Conservation (phyloP, 2,888 invertebrate genomes). For the Azorinus chamasolen region DNA sequence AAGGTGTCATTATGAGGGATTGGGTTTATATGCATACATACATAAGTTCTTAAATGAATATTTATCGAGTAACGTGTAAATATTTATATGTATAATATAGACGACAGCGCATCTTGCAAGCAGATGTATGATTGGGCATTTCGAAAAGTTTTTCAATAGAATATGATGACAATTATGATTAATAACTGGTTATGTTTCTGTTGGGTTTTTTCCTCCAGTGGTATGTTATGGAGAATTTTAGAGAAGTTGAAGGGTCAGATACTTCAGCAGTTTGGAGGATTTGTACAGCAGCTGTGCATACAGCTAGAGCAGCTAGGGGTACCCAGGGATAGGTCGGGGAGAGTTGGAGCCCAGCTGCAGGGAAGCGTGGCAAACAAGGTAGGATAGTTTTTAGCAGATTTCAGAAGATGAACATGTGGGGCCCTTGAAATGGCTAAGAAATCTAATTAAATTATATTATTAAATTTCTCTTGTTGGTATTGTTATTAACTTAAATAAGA, state of each 20-base stretch:
- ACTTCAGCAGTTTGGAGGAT: constrained; percentile 38
- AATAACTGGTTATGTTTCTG: no score
- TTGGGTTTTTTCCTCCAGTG: constrained; percentile 55
- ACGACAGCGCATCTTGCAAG: no score
- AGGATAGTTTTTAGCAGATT: neutral
- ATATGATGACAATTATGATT: no score
- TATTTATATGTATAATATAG: no score
- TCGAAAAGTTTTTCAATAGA: no score
- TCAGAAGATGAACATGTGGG: neutral
- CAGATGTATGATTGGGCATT: no score
- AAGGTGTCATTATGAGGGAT: no score
- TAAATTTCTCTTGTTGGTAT: neutral
- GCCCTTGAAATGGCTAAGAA: neutral
- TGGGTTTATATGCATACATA: no score
- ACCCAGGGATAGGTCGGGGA: constrained; percentile 26
- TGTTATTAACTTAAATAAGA: no score
- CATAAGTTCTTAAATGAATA: no score
- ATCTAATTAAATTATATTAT: neutral
- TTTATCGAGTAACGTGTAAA: no score
- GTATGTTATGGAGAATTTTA: constrained; percentile 60
- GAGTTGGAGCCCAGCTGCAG: constrained; percentile 49
- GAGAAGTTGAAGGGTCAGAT: constrained; percentile 53
- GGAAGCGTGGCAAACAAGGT: constrained; percentile 65
- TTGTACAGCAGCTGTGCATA: constrained; percentile 37
- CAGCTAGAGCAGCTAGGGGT: constrained; percentile 51